A percentile compares a stretch with the other conserved stretches of the same genome.
Conservation (phyloP, 2,888 invertebrate species). For the Glyphotaelius pellucidus region DNA sequence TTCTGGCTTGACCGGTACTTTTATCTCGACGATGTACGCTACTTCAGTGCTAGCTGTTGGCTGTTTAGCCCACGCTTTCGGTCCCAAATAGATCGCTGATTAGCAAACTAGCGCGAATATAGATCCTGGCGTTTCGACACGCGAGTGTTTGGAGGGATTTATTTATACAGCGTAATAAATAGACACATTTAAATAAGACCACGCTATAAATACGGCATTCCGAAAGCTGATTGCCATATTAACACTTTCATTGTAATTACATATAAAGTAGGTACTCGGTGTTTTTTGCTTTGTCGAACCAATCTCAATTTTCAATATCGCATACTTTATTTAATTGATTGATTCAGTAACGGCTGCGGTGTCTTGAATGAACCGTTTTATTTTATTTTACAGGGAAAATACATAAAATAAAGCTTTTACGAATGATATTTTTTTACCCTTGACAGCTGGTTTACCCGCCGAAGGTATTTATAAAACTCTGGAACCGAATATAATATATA, state of each 20-base stretch:
- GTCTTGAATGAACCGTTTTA: background rate
- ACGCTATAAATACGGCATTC: background rate
- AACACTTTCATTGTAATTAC: background rate
- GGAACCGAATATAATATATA: no score
- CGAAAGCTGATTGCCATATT: background rate
- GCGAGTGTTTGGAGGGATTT: constrained; percentile 5
- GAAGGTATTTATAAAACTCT: background rate
- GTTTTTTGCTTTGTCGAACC: background rate
- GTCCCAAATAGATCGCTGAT: constrained; percentile 35
- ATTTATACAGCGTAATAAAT: constrained; percentile 27
- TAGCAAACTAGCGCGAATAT: constrained; percentile 27
- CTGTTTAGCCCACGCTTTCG: background rate
- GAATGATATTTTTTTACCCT: background rate
- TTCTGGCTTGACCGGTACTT: background rate
- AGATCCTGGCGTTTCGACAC: constrained; percentile 15
- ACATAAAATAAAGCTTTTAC: background rate
- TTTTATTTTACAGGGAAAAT: background rate
- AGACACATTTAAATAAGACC: constrained; percentile 13
- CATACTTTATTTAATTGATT: background rate
- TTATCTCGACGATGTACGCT: background rate
- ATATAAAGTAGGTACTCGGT: background rate
- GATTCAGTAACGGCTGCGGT: background rate
- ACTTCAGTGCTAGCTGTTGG: background rate
- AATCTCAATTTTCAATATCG: background rate
- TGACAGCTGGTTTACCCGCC: background rate